Evolutionary conservation across 2,888 invertebrate species (phyloP), one percentile per base, ranked within the genome.

Genomic region (Erebia ligea): DNA sequence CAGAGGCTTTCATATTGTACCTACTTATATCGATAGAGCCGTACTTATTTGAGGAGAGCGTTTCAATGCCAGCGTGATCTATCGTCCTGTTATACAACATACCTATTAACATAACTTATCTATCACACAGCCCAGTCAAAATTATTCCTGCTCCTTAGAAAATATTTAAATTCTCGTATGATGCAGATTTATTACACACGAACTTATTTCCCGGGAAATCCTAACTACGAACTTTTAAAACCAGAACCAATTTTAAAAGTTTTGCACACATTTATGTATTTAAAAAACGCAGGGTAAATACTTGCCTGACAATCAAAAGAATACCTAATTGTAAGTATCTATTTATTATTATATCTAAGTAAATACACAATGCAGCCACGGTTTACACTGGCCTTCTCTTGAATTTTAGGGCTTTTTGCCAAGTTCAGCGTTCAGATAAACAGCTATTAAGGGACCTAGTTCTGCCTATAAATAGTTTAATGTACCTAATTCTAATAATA

Each of bases 281-380:
- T 85, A 86, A 86, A 86, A 89, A 86, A 21, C 21, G 87, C 92
- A 91, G 91, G 91, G 91, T 91, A 91, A 86, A 83, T 75, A 81
- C 83, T 86, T 89, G 91, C 92, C 90, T 91, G 87, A 84, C 86
- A 84, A 83, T 86, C 83, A 82, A 80, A 81, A 81, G 83, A 84
- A 82, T 86, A 84, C 83, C 83, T 25, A 57, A 21, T 82, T 83
- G 83, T 82, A 83, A 81, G 76, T 81, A 54, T 17, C 17, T 54
- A 79, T 77, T 74, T 78, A 77, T 74, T 59, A 77, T 70, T 73
- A 69, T 64, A 52, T 17, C 52, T 52, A 17, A 52, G 50, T 17
- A 45, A 45, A 10, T 45, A 45, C 45, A 45, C 45, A 45, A 45
- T 13, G 13, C 45, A 45, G 3, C 13, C 62, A 64, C 78, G 78